phyloP scores from a whole-genome alignment of 1,140 invertebrate genomes.

The Stegodyphus mimosarum region DNA sequence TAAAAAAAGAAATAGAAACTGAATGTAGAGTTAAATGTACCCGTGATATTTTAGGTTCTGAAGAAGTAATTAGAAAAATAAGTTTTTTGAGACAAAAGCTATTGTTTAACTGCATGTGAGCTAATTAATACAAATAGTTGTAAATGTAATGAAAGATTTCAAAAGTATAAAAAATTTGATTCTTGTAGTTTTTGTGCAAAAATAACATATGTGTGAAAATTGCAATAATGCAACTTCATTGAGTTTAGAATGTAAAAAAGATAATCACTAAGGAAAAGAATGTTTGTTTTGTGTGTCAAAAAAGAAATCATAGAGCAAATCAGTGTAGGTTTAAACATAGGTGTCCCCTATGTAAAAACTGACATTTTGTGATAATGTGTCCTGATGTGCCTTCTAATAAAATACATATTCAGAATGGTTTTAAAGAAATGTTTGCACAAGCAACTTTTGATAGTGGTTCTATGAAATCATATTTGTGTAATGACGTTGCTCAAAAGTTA shows the following conservation, averaged over 20 bases:
- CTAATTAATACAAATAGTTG: conserved; percentile 14
- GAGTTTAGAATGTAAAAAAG: conserved; percentile 13
- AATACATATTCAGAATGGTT: not conserved
- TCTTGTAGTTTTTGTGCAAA: conserved; percentile 8
- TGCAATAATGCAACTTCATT: not conserved
- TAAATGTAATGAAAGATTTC: not conserved
- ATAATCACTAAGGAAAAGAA: conserved; percentile 32
- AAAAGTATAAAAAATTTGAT: conserved; percentile 12
- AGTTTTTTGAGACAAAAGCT: not conserved
- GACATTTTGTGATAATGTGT: conserved; percentile 14
- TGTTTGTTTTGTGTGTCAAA: conserved; percentile 15
- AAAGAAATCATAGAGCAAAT: not conserved
- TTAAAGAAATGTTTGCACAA: too few species aligned
- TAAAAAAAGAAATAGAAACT: not conserved
- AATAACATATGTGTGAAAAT: conserved; percentile 15
- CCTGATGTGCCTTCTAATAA: conserved; percentile 3
- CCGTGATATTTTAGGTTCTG: not conserved
- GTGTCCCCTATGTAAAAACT: conserved; percentile 10
- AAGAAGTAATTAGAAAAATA: not conserved
- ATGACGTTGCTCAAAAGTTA: too few species aligned
- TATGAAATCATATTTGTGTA: too few species aligned
- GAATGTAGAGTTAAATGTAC: not conserved
- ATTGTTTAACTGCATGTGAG: not conserved
- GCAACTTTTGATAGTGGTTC: too few species aligned
- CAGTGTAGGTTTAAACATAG: conserved; percentile 6